Evolutionary conservation across 1,140 invertebrate species (phyloP).

Genomic region (Leptinotarsa texana): DNA sequence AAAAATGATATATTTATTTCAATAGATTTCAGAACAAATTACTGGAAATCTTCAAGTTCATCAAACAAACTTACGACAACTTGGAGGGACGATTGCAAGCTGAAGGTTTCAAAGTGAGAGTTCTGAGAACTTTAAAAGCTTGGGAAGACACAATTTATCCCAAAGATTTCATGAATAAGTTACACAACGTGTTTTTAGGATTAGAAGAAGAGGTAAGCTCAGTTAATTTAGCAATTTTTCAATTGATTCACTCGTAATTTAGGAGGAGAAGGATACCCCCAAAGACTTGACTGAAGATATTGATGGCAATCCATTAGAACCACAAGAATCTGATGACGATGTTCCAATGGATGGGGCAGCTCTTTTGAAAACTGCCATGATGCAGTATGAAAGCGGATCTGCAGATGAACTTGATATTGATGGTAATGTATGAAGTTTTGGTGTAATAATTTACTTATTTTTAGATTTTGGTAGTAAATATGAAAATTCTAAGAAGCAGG

Average conservation of each 20-base stretch:
- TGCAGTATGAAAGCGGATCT: conserved; percentile 53
- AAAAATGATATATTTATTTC: neutral
- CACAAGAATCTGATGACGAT: conserved; percentile 64
- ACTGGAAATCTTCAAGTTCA: conserved; percentile 82
- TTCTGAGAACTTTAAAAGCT: conserved; percentile 91
- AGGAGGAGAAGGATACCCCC: conserved; percentile 26
- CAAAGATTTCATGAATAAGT: conserved; percentile 85
- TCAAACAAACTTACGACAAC: conserved; percentile 75
- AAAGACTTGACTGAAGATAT: conserved; percentile 55
- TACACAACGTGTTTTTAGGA: conserved; percentile 84
- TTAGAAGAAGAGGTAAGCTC: conserved; percentile 42
- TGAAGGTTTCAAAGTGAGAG: conserved; percentile 94
- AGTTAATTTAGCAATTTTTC: neutral
- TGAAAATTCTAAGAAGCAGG: too few species aligned
- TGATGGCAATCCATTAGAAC: conserved; percentile 70
- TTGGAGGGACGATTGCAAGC: conserved; percentile 90
- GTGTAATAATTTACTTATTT: neutral
- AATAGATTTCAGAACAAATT: conserved; percentile 64
- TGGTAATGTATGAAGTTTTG: conserved; percentile 32
- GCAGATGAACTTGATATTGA: conserved; percentile 48
- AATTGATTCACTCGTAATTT: neutral
- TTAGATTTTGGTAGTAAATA: too few species aligned
- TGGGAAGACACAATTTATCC: conserved; percentile 99
- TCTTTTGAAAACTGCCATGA: conserved; percentile 71
- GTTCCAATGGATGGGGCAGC: conserved; percentile 82